Conservation (phyloP, 2,888 invertebrate genomes). For the Rotaria magnacalcarata region DNA sequence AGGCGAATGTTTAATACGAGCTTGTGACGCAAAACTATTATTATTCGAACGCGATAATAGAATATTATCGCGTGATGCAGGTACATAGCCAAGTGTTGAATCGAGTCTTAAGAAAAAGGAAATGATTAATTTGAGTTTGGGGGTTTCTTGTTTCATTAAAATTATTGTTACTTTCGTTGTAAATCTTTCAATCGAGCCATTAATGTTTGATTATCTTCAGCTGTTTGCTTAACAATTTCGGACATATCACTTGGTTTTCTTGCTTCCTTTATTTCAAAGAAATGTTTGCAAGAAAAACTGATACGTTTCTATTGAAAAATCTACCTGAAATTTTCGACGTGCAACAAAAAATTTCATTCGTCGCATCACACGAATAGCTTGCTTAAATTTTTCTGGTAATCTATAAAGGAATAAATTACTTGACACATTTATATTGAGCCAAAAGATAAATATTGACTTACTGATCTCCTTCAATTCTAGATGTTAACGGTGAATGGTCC, state of each 20-base stretch:
- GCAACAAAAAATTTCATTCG: conserved; percentile 37
- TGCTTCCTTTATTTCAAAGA: neutral
- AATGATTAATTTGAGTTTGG: neutral
- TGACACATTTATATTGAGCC: neutral
- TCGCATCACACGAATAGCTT: conserved; percentile 34
- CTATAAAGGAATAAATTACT: neutral
- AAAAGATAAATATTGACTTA: neutral
- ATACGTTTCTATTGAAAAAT: neutral
- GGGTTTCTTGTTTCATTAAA: neutral
- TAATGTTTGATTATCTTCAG: conserved; percentile 35
- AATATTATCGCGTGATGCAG: neutral
- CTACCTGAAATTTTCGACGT: conserved; percentile 32
- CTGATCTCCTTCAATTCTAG: neutral
- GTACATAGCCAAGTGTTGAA: neutral
- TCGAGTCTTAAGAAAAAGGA: neutral
- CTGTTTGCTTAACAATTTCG: conserved; percentile 24
- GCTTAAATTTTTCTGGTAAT: conserved; percentile 25
- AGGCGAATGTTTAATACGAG: neutral
- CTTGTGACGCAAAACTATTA: neutral
- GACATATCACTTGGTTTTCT: conserved; percentile 21
- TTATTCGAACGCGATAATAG: neutral
- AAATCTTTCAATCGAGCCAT: conserved; percentile 19
- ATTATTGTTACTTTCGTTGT: neutral
- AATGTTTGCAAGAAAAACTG: too few species aligned
- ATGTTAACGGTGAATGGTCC: neutral